phyloP scores from a whole-genome alignment of 2,888 invertebrate genomes.

The Epirrhoe tristata region DNA sequence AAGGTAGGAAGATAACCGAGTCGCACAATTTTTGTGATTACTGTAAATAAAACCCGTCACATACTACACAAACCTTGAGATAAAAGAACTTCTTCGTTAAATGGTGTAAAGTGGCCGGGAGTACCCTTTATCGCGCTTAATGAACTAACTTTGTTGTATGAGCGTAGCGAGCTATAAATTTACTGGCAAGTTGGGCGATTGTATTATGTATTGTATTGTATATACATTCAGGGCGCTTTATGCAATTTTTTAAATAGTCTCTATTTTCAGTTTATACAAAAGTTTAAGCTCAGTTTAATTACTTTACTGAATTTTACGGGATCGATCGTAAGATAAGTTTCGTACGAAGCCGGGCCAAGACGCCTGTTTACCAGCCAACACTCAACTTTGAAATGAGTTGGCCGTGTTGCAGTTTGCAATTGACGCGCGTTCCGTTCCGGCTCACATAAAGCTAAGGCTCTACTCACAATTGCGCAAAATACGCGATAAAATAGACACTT shows the following conservation, averaged over 20 bases:
- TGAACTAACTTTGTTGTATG: background rate
- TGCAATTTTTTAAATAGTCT: no score
- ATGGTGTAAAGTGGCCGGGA: background rate
- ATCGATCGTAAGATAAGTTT: background rate
- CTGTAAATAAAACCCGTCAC: conserved; percentile 12
- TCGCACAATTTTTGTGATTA: no score
- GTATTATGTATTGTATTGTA: no score
- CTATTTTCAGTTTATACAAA: no score
- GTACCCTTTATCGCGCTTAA: background rate
- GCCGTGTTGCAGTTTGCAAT: background rate
- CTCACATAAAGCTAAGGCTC: background rate
- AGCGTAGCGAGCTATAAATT: background rate
- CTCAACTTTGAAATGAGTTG: background rate
- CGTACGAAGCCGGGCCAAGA: background rate
- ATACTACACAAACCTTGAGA: conserved; percentile 1
- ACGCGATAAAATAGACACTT: no score
- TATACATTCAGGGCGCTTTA: no score
- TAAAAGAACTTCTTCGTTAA: background rate
- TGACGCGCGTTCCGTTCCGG: background rate
- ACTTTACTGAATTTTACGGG: no score
- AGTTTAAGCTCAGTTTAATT: no score
- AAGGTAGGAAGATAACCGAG: no score
- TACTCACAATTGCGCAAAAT: no score
- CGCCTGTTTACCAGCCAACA: background rate
- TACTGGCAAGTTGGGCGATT: background rate